A percentile compares a stretch with the other conserved stretches of the same genome.
Conservation (phyloP, 2,888 invertebrate species). For the Pomacea canaliculata region DNA sequence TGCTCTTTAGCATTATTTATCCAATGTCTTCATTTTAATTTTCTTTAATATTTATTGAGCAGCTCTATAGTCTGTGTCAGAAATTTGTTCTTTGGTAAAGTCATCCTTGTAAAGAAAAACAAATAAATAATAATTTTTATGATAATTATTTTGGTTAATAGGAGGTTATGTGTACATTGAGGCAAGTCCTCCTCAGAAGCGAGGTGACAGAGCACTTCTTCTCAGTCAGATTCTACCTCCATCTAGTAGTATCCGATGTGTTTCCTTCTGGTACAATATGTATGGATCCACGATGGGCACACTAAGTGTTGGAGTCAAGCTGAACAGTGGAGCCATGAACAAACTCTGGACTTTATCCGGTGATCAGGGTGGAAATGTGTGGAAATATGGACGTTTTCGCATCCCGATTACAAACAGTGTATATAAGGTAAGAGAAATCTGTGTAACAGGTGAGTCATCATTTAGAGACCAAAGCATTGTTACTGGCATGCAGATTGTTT, state of each 20-base stretch:
- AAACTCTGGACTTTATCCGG: slow-evolving; percentile 44
- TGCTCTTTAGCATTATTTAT: too few relatives aligned
- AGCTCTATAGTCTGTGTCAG: too few relatives aligned
- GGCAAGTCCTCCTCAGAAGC: slow-evolving; percentile 43
- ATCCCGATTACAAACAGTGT: background rate
- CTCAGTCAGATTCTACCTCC: slow-evolving; percentile 45
- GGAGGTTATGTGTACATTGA: slow-evolving; percentile 62
- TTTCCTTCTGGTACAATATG: slow-evolving; percentile 65
- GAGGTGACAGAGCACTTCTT: slow-evolving; percentile 53
- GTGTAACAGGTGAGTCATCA: too few relatives aligned
- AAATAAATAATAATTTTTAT: too few relatives aligned
- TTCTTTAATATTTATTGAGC: too few relatives aligned
- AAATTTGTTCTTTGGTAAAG: too few relatives aligned
- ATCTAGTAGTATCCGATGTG: slow-evolving; percentile 36
- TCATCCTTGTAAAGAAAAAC: too few relatives aligned
- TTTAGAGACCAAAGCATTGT: too few relatives aligned
- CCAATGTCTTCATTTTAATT: too few relatives aligned
- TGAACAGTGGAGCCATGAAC: slow-evolving; percentile 31
- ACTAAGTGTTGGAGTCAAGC: slow-evolving; percentile 49
- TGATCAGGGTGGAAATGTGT: slow-evolving; percentile 51
- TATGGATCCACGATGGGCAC: slow-evolving; percentile 52
- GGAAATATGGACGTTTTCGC: slow-evolving; percentile 45
- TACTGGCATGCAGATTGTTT: too few relatives aligned
- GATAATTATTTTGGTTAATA: slow-evolving; percentile 20
- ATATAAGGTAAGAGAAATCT: slow-evolving; percentile 7